phyloP scores from a whole-genome alignment of 2,113 vertebrate genomes.

The Cavia aperea region DNA sequence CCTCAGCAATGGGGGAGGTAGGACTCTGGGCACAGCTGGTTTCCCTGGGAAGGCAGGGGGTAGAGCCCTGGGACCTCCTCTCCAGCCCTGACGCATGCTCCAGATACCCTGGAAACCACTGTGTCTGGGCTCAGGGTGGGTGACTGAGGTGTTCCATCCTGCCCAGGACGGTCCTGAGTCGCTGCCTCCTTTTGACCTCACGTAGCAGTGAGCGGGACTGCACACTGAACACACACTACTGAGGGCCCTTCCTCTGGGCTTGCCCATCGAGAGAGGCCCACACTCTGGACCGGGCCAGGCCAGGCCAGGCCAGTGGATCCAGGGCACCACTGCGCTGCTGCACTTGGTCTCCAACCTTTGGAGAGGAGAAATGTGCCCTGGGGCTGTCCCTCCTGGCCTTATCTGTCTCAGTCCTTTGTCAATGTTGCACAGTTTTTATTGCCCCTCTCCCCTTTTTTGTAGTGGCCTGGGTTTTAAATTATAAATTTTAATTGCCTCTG shows the following conservation, averaged over 20 bases:
- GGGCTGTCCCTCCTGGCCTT: constrained; percentile 45
- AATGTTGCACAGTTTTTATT: constrained; percentile 78
- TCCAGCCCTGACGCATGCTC: not conserved
- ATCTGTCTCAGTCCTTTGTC: constrained; percentile 61
- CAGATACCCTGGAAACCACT: not conserved
- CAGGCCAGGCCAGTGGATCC: constrained; percentile 40
- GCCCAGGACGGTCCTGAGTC: not conserved
- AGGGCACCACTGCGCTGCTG: constrained; percentile 43
- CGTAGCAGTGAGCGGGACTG: constrained; percentile 69
- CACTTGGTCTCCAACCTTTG: constrained; percentile 67
- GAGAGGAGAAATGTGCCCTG: constrained; percentile 2
- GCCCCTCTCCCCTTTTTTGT: constrained; percentile 67
- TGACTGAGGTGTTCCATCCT: not conserved
- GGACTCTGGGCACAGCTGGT: not conserved
- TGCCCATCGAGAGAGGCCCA: not conserved
- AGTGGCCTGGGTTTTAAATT: constrained; percentile 82
- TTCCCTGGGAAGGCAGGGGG: not conserved
- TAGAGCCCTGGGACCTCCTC: rapidly evolving
- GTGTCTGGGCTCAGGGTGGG: not conserved
- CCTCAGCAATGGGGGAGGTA: constrained; percentile 80
- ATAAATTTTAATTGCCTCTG: constrained; percentile 74
- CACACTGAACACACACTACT: constrained; percentile 73
- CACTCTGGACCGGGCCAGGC: constrained; percentile 14
- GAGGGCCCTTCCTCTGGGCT: constrained; percentile 8
- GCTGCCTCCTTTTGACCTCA: not conserved